A percentile compares a stretch with the other conserved stretches of the same genome.
Conservation (phyloP, 2,888 invertebrate species). For the Lasioglossum zephyrum region DNA sequence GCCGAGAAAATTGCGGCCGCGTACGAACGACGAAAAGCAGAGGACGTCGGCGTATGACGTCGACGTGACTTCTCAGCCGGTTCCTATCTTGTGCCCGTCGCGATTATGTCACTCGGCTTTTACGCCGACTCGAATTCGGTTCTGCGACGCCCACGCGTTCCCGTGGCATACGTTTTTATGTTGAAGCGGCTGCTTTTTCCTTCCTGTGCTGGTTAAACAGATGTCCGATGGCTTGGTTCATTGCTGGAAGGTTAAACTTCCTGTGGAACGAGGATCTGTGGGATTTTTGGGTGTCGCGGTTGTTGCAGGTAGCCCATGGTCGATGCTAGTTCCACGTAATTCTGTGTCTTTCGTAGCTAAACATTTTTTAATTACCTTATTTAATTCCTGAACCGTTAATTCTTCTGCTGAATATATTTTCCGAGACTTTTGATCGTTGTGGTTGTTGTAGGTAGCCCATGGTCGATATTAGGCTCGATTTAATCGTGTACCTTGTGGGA, state of each 20-base stretch:
- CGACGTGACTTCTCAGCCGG: conserved; percentile 13
- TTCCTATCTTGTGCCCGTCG: background rate
- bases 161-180: background rate
- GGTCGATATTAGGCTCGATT: background rate
- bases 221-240: background rate
- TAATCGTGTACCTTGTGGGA: background rate
- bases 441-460: background rate
- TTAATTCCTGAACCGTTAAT: too few relatives aligned
- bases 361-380: background rate
- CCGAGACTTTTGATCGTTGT: background rate
- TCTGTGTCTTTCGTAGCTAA: background rate
- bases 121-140: background rate
- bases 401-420: background rate
- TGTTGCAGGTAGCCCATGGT: background rate
- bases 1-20: conserved; percentile 68
- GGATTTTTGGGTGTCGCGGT: background rate
- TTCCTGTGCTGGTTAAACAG: background rate
- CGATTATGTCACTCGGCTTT: background rate
- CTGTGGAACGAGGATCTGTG: background rate
- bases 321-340: background rate
- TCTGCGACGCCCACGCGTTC: background rate
- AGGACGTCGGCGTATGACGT: conserved; percentile 12
- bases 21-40: conserved; percentile 49
- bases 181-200: background rate
- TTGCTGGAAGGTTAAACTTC: background rate